phyloP scores from a whole-genome alignment of 2,797 vertebrate species.

The Poecilia wingei region DNA sequence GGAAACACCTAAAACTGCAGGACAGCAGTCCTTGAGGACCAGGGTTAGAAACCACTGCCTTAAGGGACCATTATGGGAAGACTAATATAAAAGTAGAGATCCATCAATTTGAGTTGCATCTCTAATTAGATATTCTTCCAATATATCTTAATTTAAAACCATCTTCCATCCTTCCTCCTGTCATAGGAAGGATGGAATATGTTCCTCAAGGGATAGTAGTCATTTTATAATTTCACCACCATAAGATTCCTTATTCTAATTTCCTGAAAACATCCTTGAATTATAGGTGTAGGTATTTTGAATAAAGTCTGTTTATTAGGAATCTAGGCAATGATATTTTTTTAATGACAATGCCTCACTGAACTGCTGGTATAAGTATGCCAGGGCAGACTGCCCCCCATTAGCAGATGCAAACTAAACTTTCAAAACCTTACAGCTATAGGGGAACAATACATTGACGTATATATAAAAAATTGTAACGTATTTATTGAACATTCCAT shows the following conservation, averaged over 20 bases:
- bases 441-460: background rate
- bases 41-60: too few relatives aligned
- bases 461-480: background rate
- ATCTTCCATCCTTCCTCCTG: background rate
- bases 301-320: background rate
- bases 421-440: background rate
- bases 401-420: background rate
- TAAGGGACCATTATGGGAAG: background rate
- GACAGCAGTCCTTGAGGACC: too few relatives aligned
- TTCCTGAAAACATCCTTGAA: background rate
- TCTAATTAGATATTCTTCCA: background rate
- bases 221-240: background rate
- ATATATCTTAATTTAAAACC: background rate
- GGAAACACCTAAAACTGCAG: too few relatives aligned
- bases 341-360: background rate
- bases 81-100: background rate
- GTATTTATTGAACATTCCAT: background rate
- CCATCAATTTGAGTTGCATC: background rate
- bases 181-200: background rate
- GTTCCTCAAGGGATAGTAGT: background rate
- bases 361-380: background rate
- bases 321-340: background rate
- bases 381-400: background rate
- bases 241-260: background rate
- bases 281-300: background rate